phyloP scores from a whole-genome alignment of 1,140 invertebrate species.

The Microplitis mediator region DNA sequence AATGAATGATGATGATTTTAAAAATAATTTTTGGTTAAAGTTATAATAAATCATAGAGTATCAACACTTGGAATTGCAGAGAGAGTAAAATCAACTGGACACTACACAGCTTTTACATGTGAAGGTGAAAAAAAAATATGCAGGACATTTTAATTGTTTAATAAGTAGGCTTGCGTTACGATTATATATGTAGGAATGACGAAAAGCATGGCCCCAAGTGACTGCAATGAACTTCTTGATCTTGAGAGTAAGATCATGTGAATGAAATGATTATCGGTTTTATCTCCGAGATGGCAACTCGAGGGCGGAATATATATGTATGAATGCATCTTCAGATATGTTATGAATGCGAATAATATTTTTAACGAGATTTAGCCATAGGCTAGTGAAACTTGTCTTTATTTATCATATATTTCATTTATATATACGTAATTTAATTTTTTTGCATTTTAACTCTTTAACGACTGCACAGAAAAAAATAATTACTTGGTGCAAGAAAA shows the following conservation, averaged over 20 bases:
- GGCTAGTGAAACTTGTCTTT: neutral
- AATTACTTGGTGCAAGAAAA: too few relatives aligned
- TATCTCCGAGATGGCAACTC: neutral
- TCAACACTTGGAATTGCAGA: too few relatives aligned
- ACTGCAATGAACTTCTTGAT: neutral
- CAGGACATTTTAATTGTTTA: slow-evolving; percentile 48
- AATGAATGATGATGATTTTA: too few relatives aligned
- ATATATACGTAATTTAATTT: too few relatives aligned
- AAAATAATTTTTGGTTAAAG: too few relatives aligned
- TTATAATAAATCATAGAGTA: too few relatives aligned
- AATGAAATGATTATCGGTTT: slow-evolving; percentile 5
- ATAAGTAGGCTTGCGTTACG: slow-evolving; percentile 30
- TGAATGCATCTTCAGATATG: too few relatives aligned
- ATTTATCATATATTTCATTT: neutral
- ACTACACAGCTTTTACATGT: neutral
- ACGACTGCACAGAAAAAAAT: too few relatives aligned
- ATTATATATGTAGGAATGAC: slow-evolving; percentile 19
- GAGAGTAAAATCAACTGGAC: neutral
- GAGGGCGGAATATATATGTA: neutral
- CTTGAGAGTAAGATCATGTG: neutral
- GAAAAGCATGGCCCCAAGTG: slow-evolving; percentile 22
- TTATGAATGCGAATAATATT: neutral
- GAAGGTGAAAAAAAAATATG: neutral
- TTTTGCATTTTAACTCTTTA: too few relatives aligned
- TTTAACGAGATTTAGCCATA: neutral